phyloP scores from a whole-genome alignment of 2,113 vertebrate genomes.

The Albula glossodonta region DNA sequence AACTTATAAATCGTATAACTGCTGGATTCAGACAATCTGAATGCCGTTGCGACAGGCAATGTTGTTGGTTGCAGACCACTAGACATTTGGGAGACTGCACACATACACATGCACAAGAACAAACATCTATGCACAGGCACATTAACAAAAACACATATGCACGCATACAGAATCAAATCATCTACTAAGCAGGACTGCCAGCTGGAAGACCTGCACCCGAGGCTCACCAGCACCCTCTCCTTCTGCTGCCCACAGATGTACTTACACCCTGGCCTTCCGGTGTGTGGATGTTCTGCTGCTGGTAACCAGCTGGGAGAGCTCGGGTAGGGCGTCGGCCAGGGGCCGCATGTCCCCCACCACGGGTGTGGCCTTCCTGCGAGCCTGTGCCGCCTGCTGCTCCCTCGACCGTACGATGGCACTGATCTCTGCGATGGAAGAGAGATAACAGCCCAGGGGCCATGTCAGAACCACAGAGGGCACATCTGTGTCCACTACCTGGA shows the following conservation, averaged over 20 bases:
- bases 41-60: too few relatives aligned
- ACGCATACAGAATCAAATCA: background rate
- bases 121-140: background rate
- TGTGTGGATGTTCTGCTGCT: background rate
- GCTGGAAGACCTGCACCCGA: too few relatives aligned
- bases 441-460: background rate
- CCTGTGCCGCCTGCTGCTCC: conserved; percentile 61
- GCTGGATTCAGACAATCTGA: too few relatives aligned
- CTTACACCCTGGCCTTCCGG: conserved; percentile 56
- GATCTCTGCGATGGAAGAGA: conserved; percentile 65
- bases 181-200: too few relatives aligned
- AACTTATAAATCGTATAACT: too few relatives aligned
- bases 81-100: background rate
- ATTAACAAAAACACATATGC: too few relatives aligned
- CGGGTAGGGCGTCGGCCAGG: conserved; percentile 73
- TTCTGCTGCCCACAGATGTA: conserved; percentile 14
- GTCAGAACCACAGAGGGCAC: too few relatives aligned
- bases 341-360: conserved; percentile 78
- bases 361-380: conserved; percentile 59
- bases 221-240: too few relatives aligned
- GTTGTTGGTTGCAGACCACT: too few relatives aligned
- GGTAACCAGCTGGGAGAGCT: conserved; percentile 61
- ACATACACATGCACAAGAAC: background rate
- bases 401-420: conserved; percentile 67
- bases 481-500: background rate